Percentiles rank a stretch among this genome's conserved stretches.
Conservation (phyloP, 2,797 vertebrate species). For the Mionectes olivaceus region DNA sequence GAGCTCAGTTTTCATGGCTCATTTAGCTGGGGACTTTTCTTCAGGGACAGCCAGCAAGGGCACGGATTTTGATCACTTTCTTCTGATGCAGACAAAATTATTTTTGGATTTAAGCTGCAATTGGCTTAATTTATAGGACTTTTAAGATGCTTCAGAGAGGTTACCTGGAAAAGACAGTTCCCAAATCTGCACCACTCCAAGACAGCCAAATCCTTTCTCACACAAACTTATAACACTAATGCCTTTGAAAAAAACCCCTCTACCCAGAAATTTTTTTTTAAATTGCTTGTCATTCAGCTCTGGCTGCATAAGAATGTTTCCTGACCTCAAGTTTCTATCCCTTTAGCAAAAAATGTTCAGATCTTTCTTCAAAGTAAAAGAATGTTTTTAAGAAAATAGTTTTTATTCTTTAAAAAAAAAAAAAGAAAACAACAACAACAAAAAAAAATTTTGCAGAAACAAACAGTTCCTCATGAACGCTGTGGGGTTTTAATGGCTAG, state of each 20-base stretch:
- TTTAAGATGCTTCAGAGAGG: not conserved
- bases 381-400: not conserved
- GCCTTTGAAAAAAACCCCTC: not conserved
- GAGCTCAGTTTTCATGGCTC: constrained; percentile 25
- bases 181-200: not conserved
- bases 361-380: not conserved
- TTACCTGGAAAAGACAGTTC: constrained; percentile 5
- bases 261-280: not conserved
- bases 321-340: not conserved
- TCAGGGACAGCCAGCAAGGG: constrained; percentile 24
- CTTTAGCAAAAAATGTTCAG: not conserved
- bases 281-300: not conserved
- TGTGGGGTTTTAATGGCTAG: not conserved
- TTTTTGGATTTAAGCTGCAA: not conserved
- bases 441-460: not conserved
- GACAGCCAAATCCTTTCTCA: not conserved
- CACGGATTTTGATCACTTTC: not conserved
- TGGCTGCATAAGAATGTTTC: not conserved
- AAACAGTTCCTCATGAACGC: not conserved
- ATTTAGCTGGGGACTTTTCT: constrained; percentile 39
- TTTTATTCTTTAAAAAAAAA: not conserved
- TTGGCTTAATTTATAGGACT: not conserved
- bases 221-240: not conserved
- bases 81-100: not conserved
- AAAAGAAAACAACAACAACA: too few relatives aligned